These are phyloP conservation scores for Garrulus glandarius DNA, from an alignment of 2,797 vertebrate species.

Conservation along the genomic window DNA sequence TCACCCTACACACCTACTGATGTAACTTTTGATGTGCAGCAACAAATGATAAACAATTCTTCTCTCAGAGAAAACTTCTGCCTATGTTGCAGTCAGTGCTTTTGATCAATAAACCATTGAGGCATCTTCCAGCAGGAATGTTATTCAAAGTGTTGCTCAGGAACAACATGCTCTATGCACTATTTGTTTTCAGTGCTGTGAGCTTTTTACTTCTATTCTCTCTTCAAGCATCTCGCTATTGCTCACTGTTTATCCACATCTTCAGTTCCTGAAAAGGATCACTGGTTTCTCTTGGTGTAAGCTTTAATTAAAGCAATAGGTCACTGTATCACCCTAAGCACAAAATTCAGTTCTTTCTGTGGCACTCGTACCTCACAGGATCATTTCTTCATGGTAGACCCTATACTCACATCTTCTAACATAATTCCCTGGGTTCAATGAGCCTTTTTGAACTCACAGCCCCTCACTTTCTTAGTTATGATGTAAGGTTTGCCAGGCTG, in stretches of 20 bases:
- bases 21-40: conserved; percentile 22
- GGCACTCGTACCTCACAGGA: neutral
- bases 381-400: neutral
- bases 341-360: neutral
- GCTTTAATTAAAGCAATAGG: neutral
- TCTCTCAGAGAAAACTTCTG: neutral
- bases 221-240: neutral
- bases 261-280: neutral
- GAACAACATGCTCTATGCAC: neutral
- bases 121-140: neutral
- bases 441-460: neutral
- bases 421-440: neutral
- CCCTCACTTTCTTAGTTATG: neutral
- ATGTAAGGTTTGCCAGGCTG: neutral
- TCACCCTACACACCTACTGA: neutral
- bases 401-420: neutral
- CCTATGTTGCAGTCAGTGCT: neutral
- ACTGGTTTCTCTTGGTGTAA: neutral
- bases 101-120: conserved; percentile 40
- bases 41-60: conserved; percentile 45
- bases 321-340: neutral
- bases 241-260: neutral
- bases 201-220: neutral
- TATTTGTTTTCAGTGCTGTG: neutral
- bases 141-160: neutral